phyloP scores from a whole-genome alignment of 2,113 vertebrate genomes.

The Chlamydotis undulata region DNA sequence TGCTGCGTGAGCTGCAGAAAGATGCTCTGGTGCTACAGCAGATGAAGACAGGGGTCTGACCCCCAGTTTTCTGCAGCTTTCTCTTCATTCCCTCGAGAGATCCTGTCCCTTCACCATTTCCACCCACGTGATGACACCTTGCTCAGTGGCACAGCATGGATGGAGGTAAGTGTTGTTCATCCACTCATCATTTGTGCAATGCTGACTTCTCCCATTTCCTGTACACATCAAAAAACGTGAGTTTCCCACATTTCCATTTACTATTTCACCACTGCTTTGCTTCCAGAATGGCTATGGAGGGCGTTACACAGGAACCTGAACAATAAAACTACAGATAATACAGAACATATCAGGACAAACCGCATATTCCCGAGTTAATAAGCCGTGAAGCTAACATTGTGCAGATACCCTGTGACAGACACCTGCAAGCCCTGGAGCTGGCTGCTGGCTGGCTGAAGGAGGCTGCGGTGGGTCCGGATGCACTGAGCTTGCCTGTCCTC shows the following conservation, averaged over 20 bases:
- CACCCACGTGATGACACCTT: neutral
- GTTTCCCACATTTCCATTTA: neutral
- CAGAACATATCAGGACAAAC: neutral
- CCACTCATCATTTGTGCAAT: neutral
- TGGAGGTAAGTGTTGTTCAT: neutral
- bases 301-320: neutral
- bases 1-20: neutral
- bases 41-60: neutral
- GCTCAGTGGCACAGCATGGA: neutral
- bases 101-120: neutral
- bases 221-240: neutral
- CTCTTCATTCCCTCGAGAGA: neutral
- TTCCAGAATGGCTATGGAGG: neutral
- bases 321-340: neutral
- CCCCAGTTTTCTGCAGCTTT: neutral
- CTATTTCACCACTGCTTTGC: neutral
- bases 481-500: neutral
- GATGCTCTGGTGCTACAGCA: neutral
- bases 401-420: neutral
- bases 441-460: neutral
- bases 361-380: neutral
- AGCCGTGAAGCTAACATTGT: neutral
- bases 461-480: neutral
- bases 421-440: neutral
- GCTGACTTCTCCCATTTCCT: neutral